A percentile compares a stretch with the other conserved stretches of the same genome.
phyloP scores from a whole-genome alignment of 1,140 invertebrate species.

The Polypedilum pembai region DNA sequence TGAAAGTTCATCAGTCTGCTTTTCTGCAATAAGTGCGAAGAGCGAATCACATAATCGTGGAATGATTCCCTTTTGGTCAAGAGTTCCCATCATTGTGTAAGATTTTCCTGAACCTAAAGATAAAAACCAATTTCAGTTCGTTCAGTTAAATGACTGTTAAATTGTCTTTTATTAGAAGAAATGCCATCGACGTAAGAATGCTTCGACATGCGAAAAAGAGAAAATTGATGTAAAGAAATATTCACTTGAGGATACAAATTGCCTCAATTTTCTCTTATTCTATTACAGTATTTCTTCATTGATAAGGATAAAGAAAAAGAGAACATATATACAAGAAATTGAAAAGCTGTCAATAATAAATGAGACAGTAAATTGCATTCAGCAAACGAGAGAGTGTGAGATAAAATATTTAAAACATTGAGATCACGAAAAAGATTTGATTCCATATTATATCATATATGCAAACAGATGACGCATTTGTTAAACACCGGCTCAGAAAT shows the following conservation, averaged over 20 bases:
- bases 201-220: background rate
- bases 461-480: no score
- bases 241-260: conserved; percentile 4
- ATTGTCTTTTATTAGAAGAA: no score
- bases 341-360: conserved; percentile 25
- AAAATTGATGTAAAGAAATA: background rate
- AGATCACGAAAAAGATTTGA: background rate
- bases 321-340: background rate
- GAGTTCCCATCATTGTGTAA: conserved; percentile 96
- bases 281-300: background rate
- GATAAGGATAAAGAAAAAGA: background rate
- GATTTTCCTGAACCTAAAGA: conserved; percentile 89
- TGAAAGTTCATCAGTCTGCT: conserved; percentile 65
- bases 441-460: background rate
- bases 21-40: conserved; percentile 80
- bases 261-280: background rate
- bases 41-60: conserved; percentile 90
- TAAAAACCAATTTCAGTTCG: conserved; percentile 34
- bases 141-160: background rate
- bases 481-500: no score
- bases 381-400: background rate
- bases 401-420: background rate
- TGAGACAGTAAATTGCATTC: conserved; percentile 10
- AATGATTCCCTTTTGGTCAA: conserved; percentile 88
- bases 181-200: background rate